These are phyloP conservation scores for Trileptium ribeirensis DNA, from an alignment of 2,888 invertebrate genomes.

Conservation along the genomic window DNA sequence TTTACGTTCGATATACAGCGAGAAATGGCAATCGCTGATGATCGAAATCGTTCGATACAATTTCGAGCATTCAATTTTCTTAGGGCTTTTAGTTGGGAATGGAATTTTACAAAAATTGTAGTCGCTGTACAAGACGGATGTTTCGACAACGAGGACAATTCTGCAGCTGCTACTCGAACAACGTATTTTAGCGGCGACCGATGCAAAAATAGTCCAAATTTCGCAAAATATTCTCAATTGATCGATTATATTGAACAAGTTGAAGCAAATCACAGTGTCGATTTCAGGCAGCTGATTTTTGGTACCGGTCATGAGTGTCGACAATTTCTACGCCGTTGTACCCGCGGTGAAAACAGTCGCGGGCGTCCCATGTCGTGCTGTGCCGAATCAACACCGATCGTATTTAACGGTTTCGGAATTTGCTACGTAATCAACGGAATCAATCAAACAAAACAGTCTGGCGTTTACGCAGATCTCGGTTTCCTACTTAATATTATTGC, in stretches of 20 bases:
- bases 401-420: slow-evolving; percentile 1
- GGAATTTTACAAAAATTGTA: slow-evolving; percentile 3
- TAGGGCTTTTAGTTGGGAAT: neutral
- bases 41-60: neutral
- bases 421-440: slow-evolving; percentile 4
- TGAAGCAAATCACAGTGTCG: neutral
- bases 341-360: slow-evolving; percentile 1
- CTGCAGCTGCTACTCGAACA: no score
- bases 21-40: neutral
- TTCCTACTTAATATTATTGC: neutral
- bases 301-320: neutral
- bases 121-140: neutral
- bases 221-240: neutral
- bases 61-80: neutral
- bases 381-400: slow-evolving; percentile 3
- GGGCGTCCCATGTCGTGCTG: neutral
- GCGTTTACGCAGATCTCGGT: slow-evolving; percentile 9
- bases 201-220: no score
- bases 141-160: no score
- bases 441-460: neutral
- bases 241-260: neutral
- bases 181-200: no score
- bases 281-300: neutral
- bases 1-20: neutral
- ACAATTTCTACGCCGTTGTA: neutral